A percentile compares a stretch with the other conserved stretches of the same genome.
Conservation (phyloP, 2,113 vertebrate genomes). For the Myiagra hebetior region DNA sequence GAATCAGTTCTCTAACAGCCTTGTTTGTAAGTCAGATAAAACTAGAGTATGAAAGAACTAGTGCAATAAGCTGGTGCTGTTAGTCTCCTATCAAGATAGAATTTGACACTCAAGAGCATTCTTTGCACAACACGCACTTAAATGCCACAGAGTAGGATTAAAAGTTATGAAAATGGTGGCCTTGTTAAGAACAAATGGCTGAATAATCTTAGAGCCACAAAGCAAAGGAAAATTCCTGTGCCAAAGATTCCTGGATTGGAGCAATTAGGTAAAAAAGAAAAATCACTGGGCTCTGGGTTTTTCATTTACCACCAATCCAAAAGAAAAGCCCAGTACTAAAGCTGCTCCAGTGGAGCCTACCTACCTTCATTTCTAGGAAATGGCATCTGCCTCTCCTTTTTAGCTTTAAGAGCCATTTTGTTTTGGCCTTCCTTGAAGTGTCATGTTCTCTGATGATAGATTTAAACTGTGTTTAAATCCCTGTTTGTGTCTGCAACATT, state of each 20-base stretch:
- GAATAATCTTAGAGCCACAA: neutral
- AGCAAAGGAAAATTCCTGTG: constrained; percentile 1
- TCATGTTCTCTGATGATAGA: constrained; percentile 7
- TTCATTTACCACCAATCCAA: neutral
- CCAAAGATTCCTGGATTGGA: constrained; percentile 43
- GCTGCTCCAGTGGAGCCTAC: constrained; percentile 51
- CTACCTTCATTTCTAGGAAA: constrained; percentile 64
- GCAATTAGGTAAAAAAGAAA: neutral
- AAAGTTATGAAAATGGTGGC: neutral
- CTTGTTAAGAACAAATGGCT: neutral
- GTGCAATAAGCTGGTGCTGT: neutral
- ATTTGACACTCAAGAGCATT: neutral
- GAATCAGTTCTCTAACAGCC: neutral
- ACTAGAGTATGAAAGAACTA: neutral
- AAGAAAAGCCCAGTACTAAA: constrained; percentile 2
- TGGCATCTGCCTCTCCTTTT: constrained; percentile 30
- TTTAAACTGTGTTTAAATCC: constrained; percentile 5
- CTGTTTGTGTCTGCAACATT: neutral
- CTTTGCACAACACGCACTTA: neutral
- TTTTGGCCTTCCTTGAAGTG: constrained; percentile 29
- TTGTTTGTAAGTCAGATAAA: neutral
- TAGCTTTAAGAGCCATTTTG: constrained; percentile 23
- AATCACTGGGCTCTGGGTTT: constrained; percentile 1
- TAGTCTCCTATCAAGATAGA: neutral
- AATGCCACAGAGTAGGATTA: neutral